Evolutionary conservation across 2,888 invertebrate species (phyloP).

Genomic region (Capitulum mitella): DNA sequence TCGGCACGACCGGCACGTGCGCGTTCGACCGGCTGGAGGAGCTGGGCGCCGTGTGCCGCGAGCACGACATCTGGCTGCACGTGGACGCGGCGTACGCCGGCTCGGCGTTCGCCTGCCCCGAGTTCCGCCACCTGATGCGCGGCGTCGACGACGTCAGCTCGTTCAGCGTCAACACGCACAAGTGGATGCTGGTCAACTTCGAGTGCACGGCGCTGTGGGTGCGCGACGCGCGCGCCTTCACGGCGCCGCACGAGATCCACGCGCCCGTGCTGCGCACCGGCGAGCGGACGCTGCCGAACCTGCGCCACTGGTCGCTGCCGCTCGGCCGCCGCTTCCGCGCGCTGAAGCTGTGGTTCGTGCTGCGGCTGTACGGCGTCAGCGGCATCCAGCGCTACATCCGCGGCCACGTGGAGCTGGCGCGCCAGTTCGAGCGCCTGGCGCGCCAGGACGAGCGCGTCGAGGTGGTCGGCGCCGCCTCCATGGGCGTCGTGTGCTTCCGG

Average conservation of each 20-base stretch:
- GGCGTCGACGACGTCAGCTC: constrained; percentile 77
- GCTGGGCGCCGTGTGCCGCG: constrained; percentile 70
- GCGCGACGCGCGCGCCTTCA: constrained; percentile 47
- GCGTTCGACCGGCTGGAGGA: constrained; percentile 85
- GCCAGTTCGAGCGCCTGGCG: constrained; percentile 66
- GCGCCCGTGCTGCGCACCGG: constrained; percentile 57
- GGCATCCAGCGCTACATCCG: constrained; percentile 70
- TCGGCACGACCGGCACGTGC: constrained; percentile 94
- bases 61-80: constrained; percentile 77
- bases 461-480: constrained; percentile 67
- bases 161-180: constrained; percentile 88
- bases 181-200: constrained; percentile 54
- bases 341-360: constrained; percentile 78
- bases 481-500: constrained; percentile 88
- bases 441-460: constrained; percentile 67
- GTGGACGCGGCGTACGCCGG: constrained; percentile 97
- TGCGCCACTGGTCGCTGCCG: neutral
- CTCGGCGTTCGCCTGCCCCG: constrained; percentile 82
- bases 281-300: neutral
- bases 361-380: constrained; percentile 70
- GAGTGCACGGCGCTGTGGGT: constrained; percentile 66
- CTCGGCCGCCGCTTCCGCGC: neutral
- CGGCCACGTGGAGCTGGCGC: constrained; percentile 63
- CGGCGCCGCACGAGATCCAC: constrained; percentile 81
- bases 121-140: constrained; percentile 62